A percentile compares a stretch with the other conserved stretches of the same genome.
Conservation (phyloP, 2,888 invertebrate species). For the Gnatocerus cornutus region DNA sequence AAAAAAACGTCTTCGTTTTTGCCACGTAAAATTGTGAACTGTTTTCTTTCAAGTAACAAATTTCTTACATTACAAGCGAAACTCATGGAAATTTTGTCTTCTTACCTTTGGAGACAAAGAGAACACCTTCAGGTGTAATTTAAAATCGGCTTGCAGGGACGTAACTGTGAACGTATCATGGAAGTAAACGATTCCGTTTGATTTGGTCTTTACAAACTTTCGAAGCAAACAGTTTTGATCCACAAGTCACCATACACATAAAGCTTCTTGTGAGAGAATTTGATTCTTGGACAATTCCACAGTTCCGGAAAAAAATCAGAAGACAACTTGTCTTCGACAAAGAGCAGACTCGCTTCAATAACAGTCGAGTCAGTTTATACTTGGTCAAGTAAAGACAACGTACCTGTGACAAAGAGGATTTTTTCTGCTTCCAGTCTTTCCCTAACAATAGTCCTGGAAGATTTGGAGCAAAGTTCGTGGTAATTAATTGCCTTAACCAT, state of each 20-base stretch:
- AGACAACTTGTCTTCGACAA: background rate
- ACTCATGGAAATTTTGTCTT: background rate
- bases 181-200: conserved; percentile 10
- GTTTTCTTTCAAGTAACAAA: background rate
- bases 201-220: conserved; percentile 9
- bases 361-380: no score
- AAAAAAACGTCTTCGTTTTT: background rate
- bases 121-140: conserved; percentile 4
- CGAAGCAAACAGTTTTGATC: background rate
- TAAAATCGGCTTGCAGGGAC: conserved; percentile 1
- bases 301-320: background rate
- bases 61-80: background rate
- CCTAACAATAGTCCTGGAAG: background rate
- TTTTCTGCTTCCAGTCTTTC: conserved; percentile 16
- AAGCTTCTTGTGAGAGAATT: background rate
- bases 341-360: background rate
- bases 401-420: conserved; percentile 14
- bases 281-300: background rate
- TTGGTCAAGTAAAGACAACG: background rate
- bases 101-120: background rate
- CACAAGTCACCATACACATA: conserved; percentile 7
- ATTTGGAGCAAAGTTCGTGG: background rate
- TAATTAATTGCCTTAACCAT: conserved; percentile 15
- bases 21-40: background rate
- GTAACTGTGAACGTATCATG: background rate